Conservation (phyloP, 2,113 vertebrate species). For the Montifringilla adamsi region DNA sequence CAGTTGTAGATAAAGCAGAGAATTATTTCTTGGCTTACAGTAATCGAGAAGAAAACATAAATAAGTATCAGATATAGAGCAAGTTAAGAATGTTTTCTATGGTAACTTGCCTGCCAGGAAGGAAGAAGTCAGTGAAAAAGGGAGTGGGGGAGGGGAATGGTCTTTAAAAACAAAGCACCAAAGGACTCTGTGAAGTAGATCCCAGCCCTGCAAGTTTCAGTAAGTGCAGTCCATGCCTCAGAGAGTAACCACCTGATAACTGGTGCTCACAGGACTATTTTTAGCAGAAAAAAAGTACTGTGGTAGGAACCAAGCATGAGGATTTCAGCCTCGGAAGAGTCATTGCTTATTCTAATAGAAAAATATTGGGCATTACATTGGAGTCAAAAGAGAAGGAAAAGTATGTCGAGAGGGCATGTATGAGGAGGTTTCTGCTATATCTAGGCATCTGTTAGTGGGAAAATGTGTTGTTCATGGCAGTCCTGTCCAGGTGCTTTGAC, state of each 20-base stretch:
- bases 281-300: background rate
- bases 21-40: slow-evolving; percentile 15
- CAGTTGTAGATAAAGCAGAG: background rate
- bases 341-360: background rate
- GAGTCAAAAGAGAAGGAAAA: background rate
- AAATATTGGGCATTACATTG: background rate
- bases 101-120: background rate
- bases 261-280: background rate
- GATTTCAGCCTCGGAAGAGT: background rate
- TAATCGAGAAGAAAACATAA: background rate
- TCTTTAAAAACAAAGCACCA: background rate
- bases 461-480: background rate
- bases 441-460: background rate
- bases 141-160: accelerated
- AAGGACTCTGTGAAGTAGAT: background rate
- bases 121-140: background rate
- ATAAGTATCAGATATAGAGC: background rate
- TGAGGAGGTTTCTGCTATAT: background rate
- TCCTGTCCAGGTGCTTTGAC: background rate
- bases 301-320: background rate
- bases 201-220: background rate
- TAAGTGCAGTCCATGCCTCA: background rate
- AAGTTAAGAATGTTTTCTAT: background rate
- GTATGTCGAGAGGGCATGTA: accelerated
- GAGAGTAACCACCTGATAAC: background rate